These are phyloP conservation scores for Temnothorax curvispinosus DNA, from an alignment of 1,140 invertebrate species.

Conservation along the genomic window DNA sequence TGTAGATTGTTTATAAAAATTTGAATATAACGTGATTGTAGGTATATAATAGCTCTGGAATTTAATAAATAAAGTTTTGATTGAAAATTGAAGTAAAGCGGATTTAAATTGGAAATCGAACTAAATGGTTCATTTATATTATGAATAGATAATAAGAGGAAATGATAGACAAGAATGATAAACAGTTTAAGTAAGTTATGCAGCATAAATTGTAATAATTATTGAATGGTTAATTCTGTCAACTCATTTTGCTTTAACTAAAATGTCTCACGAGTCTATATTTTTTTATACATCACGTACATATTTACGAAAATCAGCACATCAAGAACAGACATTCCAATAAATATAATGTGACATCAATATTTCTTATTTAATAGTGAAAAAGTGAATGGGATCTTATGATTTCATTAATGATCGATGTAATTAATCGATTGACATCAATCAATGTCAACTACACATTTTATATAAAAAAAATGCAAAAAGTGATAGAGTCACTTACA, in stretches of 20 bases:
- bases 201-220: background rate
- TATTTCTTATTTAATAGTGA: too few species aligned
- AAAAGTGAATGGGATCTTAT: too few species aligned
- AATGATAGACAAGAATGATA: background rate
- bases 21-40: background rate
- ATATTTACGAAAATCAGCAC: background rate
- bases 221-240: background rate
- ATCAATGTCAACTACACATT: background rate
- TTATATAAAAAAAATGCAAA: background rate
- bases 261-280: background rate
- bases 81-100: background rate
- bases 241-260: background rate
- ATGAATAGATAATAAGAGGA: background rate
- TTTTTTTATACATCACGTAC: background rate
- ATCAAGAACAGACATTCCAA: background rate
- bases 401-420: background rate
- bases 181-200: background rate
- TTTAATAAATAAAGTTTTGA: too few species aligned
- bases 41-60: too few species aligned
- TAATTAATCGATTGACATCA: background rate
- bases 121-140: background rate
- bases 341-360: background rate
- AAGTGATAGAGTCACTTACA: background rate
- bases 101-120: background rate
- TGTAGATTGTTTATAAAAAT: background rate